These are phyloP conservation scores for Perithous albicinctus DNA, from an alignment of 2,888 invertebrate genomes.

Conservation along the genomic window DNA sequence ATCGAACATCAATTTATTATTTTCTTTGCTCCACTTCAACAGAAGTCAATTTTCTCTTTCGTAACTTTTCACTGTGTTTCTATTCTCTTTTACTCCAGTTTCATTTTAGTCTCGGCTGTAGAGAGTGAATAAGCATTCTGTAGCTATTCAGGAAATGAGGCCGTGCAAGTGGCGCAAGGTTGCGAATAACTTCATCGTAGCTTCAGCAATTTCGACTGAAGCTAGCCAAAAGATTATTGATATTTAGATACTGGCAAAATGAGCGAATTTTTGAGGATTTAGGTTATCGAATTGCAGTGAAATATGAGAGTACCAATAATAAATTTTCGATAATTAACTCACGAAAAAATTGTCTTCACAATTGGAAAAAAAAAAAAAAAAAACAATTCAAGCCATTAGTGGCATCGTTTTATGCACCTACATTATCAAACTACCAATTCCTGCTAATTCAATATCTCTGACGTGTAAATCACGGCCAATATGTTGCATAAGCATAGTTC, in stretches of 20 bases:
- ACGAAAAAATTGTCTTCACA: not conserved
- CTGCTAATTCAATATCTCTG: not conserved
- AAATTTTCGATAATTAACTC: too few species aligned
- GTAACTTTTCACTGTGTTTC: not conserved
- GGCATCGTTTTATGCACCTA: not conserved
- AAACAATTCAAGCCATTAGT: not conserved
- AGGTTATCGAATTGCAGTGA: too few species aligned
- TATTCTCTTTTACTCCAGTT: not conserved
- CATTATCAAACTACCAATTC: not conserved
- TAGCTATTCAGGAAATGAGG: not conserved
- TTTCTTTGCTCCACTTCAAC: not conserved
- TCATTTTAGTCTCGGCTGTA: not conserved
- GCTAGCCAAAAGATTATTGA: too few species aligned
- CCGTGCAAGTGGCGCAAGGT: not conserved
- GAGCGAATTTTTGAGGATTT: too few species aligned
- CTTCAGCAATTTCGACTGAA: too few species aligned
- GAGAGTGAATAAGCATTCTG: not conserved
- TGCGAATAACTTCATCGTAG: not conserved
- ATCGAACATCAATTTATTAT: slow-evolving; percentile 8
- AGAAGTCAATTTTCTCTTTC: not conserved
- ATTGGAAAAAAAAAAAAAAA: rapidly evolving
- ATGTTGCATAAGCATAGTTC: not conserved
- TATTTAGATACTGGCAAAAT: too few species aligned
- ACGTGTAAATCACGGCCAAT: not conserved
- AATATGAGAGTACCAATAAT: too few species aligned